Evolutionary conservation across 2,113 vertebrate genomes (phyloP), one percentile per base, ranked within the genome.

Genomic region (Vimba vimba): DNA sequence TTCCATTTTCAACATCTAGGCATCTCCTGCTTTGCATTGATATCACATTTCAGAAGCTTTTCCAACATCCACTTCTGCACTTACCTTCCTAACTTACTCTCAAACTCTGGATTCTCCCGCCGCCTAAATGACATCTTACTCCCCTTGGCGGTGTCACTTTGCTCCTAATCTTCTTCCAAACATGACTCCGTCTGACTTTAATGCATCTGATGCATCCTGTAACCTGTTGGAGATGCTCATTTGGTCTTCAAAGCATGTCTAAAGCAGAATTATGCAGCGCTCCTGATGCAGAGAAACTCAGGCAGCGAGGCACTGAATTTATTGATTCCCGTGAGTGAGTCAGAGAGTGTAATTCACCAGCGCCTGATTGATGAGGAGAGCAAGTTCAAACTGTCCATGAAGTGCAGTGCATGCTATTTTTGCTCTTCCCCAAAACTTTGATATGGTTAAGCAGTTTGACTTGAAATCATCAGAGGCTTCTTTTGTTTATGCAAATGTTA

Each of bases 341-440:
- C 92, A 93, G 89, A 90, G 92, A 91, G 89, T 92, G 93, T 95
- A 93, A 94, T 94, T 94, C 93, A 94, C 93, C 92, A 93, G 92
- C 89, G 91, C 90, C 92, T 93, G 92, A 94, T 94, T 94, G 93
- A 95, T 95, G 94, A 93, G 93, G 92, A 94, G 92, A 93, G 93
- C 91, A 92, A 92, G 92, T 93, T 93, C 92, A 91, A 88, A 89
- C 91, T 93, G 89, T 91, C 91, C 91, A 89, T 90, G 92, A 94
- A 94, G 90, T 94, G 91, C 93, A 93, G 90, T 91, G 90, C 88
- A 88, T 87, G 93, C 91, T 94, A 89, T 94, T 94, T 94, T 92
- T 91, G 91, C 88, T 92, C 92, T 91, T 92, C 60, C 33, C 91
- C 92, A 93, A 93, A 91, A 90, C 89, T 89, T 91, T 88, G 84